These are phyloP conservation scores for Alca torda DNA, from an alignment of 2,797 vertebrate species.

Conservation along the genomic window DNA sequence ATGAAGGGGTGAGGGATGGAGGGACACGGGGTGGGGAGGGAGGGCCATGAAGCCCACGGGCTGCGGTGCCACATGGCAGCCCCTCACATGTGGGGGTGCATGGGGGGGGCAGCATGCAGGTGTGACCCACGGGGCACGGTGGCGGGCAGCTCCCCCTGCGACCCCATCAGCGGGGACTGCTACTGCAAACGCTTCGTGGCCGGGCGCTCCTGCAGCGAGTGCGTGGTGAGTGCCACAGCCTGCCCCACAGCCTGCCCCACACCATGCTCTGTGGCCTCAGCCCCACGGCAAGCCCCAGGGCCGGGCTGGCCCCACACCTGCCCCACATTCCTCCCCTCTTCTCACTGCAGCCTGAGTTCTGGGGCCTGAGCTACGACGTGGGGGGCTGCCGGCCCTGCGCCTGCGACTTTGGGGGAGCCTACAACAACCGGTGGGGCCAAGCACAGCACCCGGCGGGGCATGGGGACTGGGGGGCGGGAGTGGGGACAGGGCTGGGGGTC, in stretches of 20 bases:
- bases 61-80: background rate
- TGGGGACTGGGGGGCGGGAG: accelerated
- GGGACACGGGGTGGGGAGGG: background rate
- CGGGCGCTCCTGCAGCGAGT: conserved; percentile 84
- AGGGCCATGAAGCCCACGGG: background rate
- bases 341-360: conserved; percentile 83
- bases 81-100: conserved; percentile 74
- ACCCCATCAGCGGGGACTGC: conserved; percentile 87
- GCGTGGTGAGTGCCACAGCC: conserved; percentile 80
- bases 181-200: conserved; percentile 90
- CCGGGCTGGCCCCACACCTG: background rate
- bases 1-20: background rate
- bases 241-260: background rate
- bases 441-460: background rate
- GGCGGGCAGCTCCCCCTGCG: conserved; percentile 79
- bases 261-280: background rate
- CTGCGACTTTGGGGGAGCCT: conserved; percentile 89
- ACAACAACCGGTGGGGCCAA: conserved; percentile 82
- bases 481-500: background rate
- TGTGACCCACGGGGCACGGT: conserved; percentile 84
- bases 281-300: background rate
- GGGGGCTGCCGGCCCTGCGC: conserved; percentile 84
- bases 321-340: background rate
- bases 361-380: conserved; percentile 86
- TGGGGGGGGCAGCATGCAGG: conserved; percentile 80